Evolutionary conservation across 2,888 invertebrate genomes (phyloP), one percentile per base, ranked within the genome.

Genomic region (Pardosa pseudoannulata): DNA sequence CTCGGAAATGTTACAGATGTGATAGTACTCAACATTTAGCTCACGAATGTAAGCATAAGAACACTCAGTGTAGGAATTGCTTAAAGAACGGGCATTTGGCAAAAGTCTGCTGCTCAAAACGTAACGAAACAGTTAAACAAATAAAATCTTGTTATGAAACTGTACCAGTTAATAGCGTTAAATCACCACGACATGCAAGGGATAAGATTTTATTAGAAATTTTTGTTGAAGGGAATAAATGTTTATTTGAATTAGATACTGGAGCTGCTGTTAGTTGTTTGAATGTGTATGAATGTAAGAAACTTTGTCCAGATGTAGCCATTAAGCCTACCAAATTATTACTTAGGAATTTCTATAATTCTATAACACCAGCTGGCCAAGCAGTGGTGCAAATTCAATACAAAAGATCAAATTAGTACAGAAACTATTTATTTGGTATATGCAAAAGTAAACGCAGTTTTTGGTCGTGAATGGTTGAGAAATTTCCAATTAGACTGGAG

Each of bases 151-250:
- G 72, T 73, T 73, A 29, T 73, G 72, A 73, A 73, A 73, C 75
- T 75, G 75, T 75, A 75, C 64, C 64, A 75, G 75, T 75, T 75
- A 75, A 75, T 75, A 75, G 75, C 75, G 75, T 75, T 75, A 75
- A 75, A 65, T 75, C 75, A 75, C 75, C 75, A 75, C 75, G 41
- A 75, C 75, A 75, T 75, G 75, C 75, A 75, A 75, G 39, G 65
- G 75, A 75, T 75, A 75, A 75, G 75, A 75, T 75, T 75, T 64
- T 75, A 75, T 64, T 75, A 65, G 75, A 65, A 75, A 64, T 75
- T 75, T 75, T 75, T 75, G 75, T 75, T 75, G 75, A 75, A 75
- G 75, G 75, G 75, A 75, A 75, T 73, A 75, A 75, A 65, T 75
- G 75, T 65, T 65, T 31, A 65, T 65, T 75, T 75, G 75, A 75